These are phyloP conservation scores for Pygocentrus nattereri DNA, from an alignment of 2,797 vertebrate species.

Conservation along the genomic window DNA sequence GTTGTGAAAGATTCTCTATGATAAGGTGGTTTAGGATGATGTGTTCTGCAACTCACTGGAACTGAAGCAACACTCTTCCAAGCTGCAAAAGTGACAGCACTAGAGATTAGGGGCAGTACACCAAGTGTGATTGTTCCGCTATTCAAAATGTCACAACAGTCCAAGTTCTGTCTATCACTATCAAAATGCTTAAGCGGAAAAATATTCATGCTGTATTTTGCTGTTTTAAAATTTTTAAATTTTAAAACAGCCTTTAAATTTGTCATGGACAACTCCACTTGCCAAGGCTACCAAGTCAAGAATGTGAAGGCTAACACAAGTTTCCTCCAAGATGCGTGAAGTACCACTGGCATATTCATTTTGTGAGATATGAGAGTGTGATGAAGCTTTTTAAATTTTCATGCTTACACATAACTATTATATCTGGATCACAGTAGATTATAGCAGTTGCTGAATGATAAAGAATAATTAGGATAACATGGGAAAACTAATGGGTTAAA, in stretches of 20 bases:
- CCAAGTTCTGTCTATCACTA: neutral
- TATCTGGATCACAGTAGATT: no score
- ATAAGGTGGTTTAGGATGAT: conserved; percentile 37
- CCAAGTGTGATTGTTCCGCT: neutral
- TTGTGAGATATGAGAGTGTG: no score
- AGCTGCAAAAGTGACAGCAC: neutral
- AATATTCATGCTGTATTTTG: neutral
- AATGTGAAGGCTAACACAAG: no score
- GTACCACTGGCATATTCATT: no score
- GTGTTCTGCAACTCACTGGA: conserved; percentile 27
- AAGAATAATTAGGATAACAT: neutral
- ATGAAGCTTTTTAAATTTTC: no score
- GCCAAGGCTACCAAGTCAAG: no score
- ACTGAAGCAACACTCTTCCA: neutral
- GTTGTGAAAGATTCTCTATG: conserved; percentile 33
- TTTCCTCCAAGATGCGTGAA: no score
- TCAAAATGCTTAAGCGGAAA: neutral
- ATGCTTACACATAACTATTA: no score
- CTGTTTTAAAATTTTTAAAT: no score
- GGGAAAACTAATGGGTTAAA: neutral
- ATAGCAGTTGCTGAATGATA: neutral
- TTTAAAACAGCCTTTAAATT: no score
- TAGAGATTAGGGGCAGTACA: conserved; percentile 12
- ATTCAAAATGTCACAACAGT: neutral
- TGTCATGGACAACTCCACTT: no score